These are phyloP conservation scores for Lysandra bellargus DNA, from an alignment of 2,888 invertebrate genomes.

Conservation along the genomic window DNA sequence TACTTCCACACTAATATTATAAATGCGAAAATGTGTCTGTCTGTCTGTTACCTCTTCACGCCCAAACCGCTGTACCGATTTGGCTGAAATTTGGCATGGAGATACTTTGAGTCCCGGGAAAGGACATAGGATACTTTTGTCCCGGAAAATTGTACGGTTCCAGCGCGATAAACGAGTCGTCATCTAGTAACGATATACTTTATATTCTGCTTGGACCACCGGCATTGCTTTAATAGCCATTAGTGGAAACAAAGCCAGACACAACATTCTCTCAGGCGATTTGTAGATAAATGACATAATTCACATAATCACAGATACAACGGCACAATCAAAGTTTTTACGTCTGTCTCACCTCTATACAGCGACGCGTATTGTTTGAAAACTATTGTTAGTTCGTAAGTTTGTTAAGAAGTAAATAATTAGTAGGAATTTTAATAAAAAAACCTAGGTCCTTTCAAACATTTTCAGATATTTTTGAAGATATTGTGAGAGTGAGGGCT, in stretches of 20 bases:
- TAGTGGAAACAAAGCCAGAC: background rate
- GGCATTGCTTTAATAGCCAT: constrained; percentile 33
- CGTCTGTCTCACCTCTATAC: constrained; percentile 38
- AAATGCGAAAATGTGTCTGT: no score
- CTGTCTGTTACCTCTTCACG: no score
- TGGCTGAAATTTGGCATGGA: no score
- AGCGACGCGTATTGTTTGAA: constrained; percentile 48
- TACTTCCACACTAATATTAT: no score
- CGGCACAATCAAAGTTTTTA: constrained; percentile 33
- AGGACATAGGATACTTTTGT: no score
- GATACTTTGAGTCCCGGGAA: no score
- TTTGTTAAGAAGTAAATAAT: constrained; percentile 39
- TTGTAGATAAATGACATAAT: constrained; percentile 25
- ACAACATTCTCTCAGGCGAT: constrained; percentile 3
- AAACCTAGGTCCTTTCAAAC: background rate
- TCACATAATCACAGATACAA: constrained; percentile 26
- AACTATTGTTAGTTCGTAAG: constrained; percentile 51
- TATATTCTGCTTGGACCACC: background rate
- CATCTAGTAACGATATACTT: no score
- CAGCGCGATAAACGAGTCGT: no score
- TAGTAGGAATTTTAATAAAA: background rate
- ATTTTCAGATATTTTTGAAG: background rate
- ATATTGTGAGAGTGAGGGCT: background rate
- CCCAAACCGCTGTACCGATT: no score
- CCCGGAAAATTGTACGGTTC: no score